These are phyloP conservation scores for Cololabis saira DNA, from an alignment of 2,113 vertebrate genomes.

Conservation along the genomic window DNA sequence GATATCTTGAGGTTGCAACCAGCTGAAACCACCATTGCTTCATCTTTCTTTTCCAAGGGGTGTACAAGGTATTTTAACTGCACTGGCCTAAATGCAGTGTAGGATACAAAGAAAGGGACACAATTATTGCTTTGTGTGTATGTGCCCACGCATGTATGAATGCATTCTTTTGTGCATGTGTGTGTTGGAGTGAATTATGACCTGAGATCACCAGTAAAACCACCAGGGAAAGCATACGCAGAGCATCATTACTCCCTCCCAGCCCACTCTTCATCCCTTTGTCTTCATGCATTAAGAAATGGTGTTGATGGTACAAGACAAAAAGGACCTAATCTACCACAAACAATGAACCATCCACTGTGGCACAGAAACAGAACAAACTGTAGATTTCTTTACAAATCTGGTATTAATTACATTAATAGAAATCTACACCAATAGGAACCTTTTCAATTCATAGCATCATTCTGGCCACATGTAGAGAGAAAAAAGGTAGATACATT, in stretches of 20 bases:
- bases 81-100: slow-evolving; percentile 40
- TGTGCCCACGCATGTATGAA: slow-evolving; percentile 12
- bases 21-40: no score
- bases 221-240: slow-evolving; percentile 60
- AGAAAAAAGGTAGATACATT: no score
- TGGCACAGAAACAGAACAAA: no score
- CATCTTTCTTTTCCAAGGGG: no score
- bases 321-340: slow-evolving; percentile 53
- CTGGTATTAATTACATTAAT: not conserved
- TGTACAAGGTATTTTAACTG: slow-evolving; percentile 51
- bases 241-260: slow-evolving; percentile 59
- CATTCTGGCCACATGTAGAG: no score
- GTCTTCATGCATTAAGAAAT: slow-evolving; percentile 42
- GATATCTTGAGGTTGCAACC: no score
- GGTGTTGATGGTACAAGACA: slow-evolving; percentile 42
- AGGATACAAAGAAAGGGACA: slow-evolving; percentile 48
- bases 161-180: slow-evolving; percentile 43
- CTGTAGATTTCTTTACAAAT: slow-evolving; percentile 2
- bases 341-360: slow-evolving; percentile 35
- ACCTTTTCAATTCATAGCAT: not conserved
- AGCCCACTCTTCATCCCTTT: slow-evolving; percentile 5
- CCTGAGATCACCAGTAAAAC: slow-evolving; percentile 63
- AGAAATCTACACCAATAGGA: not conserved
- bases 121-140: slow-evolving; percentile 43
- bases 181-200: slow-evolving; percentile 66